phyloP scores from a whole-genome alignment of 2,888 invertebrate species.

The Drosophila meridionalis region DNA sequence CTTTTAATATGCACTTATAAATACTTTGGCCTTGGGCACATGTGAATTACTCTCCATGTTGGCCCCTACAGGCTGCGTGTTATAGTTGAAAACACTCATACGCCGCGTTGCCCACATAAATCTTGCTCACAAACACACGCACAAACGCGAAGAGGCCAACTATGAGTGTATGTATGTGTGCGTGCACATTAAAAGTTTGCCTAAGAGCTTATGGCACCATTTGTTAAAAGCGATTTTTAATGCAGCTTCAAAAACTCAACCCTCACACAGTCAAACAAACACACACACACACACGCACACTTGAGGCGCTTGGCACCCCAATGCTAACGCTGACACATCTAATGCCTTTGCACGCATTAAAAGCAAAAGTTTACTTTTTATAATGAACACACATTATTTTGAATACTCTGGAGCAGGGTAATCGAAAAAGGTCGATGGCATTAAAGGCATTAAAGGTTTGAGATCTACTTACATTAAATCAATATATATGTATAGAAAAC shows the following conservation, averaged over 20 bases:
- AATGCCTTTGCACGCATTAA: conserved; percentile 69
- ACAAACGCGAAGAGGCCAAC: conserved; percentile 13
- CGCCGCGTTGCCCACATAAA: conserved; percentile 67
- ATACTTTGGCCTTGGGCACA: conserved; percentile 51
- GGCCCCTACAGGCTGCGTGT: conserved; percentile 35
- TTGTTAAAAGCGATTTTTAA: conserved; percentile 80
- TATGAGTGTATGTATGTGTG: conserved; percentile 32
- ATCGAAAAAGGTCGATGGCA: neutral
- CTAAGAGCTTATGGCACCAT: conserved; percentile 78
- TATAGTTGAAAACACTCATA: conserved; percentile 68
- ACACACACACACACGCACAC: conserved; percentile 6
- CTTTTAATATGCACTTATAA: conserved; percentile 62
- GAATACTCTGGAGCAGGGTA: conserved; percentile 46
- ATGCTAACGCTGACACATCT: conserved; percentile 61
- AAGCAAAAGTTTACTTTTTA: conserved; percentile 57
- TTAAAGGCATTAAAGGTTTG: no score
- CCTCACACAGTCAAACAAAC: conserved; percentile 13
- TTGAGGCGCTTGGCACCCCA: conserved; percentile 28
- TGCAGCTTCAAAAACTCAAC: conserved; percentile 66
- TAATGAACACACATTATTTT: conserved; percentile 58
- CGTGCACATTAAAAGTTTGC: conserved; percentile 77
- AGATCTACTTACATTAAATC: neutral
- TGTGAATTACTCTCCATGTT: conserved; percentile 14
- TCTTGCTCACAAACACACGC: conserved; percentile 44
- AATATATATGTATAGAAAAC: neutral